Percentiles rank a stretch among this genome's conserved stretches.
Evolutionary conservation across 2,888 invertebrate genomes (phyloP).

Genomic region (Gnatocerus cornutus): DNA sequence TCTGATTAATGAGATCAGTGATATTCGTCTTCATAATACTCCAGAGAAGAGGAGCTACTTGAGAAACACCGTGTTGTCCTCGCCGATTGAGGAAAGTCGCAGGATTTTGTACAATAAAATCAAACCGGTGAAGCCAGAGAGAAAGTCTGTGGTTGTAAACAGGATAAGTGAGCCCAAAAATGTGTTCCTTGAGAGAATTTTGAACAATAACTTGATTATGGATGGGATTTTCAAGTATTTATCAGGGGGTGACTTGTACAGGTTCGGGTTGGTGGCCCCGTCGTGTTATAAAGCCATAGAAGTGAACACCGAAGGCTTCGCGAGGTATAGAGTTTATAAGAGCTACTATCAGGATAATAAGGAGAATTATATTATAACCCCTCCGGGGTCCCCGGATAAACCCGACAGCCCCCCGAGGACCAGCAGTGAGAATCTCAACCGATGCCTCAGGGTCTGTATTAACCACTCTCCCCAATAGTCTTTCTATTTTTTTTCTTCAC

Average conservation of each 20-base stretch:
- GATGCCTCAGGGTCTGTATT: constrained; percentile 56
- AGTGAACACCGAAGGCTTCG: constrained; percentile 51
- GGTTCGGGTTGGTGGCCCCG: constrained; percentile 61
- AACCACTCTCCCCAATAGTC: neutral
- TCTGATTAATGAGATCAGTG: constrained; percentile 62
- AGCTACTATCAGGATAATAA: constrained; percentile 58
- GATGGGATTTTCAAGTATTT: constrained; percentile 62
- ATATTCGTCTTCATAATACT: constrained; percentile 58
- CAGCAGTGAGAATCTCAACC: constrained; percentile 53
- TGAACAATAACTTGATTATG: constrained; percentile 57
- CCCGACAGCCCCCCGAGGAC: constrained; percentile 51
- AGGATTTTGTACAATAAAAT: constrained; percentile 64
- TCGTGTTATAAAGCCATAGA: constrained; percentile 55
- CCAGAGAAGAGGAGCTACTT: constrained; percentile 57
- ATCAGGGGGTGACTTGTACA: constrained; percentile 64
- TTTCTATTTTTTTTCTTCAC: constrained; percentile 44
- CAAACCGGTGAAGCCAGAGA: constrained; percentile 28
- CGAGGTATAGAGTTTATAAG: constrained; percentile 54
- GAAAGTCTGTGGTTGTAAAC: constrained; percentile 3
- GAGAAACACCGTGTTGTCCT: constrained; percentile 58
- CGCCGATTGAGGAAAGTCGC: constrained; percentile 62
- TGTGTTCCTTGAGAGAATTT: constrained; percentile 1
- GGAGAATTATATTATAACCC: constrained; percentile 64
- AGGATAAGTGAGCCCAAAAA: constrained; percentile 2
- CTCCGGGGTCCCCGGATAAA: constrained; percentile 62